Percentiles rank a stretch among this genome's conserved stretches.
Conservation (phyloP, 2,888 invertebrate genomes). For the Geotrupes spiniger region DNA sequence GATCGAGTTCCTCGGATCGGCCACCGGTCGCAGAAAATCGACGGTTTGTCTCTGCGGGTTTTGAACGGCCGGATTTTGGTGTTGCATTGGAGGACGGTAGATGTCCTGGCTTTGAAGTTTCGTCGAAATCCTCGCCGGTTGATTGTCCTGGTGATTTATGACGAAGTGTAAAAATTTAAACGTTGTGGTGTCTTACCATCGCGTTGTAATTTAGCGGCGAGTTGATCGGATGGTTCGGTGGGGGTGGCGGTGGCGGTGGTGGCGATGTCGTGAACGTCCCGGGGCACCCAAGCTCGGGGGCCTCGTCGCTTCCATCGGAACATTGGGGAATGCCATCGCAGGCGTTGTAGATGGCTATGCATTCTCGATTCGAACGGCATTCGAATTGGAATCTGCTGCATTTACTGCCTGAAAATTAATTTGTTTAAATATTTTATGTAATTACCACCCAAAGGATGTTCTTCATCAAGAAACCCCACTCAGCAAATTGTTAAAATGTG, state of each 20-base stretch:
- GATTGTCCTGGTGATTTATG: slow-evolving; percentile 5
- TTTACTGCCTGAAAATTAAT: slow-evolving; percentile 47
- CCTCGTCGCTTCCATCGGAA: slow-evolving; percentile 89
- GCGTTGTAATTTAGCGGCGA: slow-evolving; percentile 11
- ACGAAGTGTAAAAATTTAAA: background rate
- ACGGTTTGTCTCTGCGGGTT: slow-evolving; percentile 19
- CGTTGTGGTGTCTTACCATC: slow-evolving; percentile 12
- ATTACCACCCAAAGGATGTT: background rate
- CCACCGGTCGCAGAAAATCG: slow-evolving; percentile 37
- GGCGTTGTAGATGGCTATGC: slow-evolving; percentile 92
- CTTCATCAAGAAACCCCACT: background rate
- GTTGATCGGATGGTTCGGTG: slow-evolving; percentile 26
- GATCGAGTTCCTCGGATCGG: slow-evolving; percentile 30
- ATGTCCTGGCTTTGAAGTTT: slow-evolving; percentile 13
- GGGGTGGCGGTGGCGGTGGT: slow-evolving; percentile 40
- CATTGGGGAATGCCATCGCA: slow-evolving; percentile 93
- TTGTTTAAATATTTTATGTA: background rate
- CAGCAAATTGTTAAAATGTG: background rate
- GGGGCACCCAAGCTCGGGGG: slow-evolving; percentile 77
- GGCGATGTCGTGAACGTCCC: slow-evolving; percentile 47
- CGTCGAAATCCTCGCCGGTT: background rate
- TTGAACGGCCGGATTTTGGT: slow-evolving; percentile 13
- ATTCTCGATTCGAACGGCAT: slow-evolving; percentile 82
- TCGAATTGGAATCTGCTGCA: slow-evolving; percentile 88
- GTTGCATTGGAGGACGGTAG: slow-evolving; percentile 11